A percentile compares a stretch with the other conserved stretches of the same genome.
phyloP scores from a whole-genome alignment of 2,113 vertebrate genomes.

The Cephalopholis sonnerati region DNA sequence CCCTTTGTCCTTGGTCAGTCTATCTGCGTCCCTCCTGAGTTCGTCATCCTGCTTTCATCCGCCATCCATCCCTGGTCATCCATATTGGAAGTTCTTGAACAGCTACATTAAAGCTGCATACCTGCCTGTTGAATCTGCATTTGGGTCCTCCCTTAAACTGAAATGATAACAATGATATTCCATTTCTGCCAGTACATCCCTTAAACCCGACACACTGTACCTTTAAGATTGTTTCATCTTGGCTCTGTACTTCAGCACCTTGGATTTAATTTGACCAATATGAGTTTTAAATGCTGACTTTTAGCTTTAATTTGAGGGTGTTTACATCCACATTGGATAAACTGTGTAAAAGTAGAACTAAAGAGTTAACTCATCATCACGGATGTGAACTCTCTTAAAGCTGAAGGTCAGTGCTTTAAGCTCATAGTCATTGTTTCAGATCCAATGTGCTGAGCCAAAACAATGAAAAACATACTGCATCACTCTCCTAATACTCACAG shows the following conservation, averaged over 20 bases:
- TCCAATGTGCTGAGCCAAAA: constrained; percentile 18
- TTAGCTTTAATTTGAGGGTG: not conserved
- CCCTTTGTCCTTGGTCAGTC: no score
- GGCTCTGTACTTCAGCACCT: not conserved
- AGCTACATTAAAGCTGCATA: no score
- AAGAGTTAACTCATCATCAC: constrained; percentile 6
- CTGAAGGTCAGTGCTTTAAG: constrained; percentile 8
- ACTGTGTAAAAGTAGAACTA: not conserved
- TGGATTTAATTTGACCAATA: not conserved
- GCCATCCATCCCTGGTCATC: no score
- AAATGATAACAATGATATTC: no score
- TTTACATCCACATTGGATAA: not conserved
- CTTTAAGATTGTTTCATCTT: not conserved
- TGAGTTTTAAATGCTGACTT: not conserved
- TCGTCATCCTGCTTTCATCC: no score
- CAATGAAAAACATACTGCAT: constrained; percentile 18
- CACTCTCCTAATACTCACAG: not conserved
- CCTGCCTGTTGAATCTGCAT: no score
- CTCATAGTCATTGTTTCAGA: constrained; percentile 2
- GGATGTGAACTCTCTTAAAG: not conserved
- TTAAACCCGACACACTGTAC: no score
- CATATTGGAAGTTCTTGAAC: no score
- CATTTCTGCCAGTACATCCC: no score
- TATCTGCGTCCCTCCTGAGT: no score
- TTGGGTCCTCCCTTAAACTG: no score